Percentiles rank a stretch among this genome's conserved stretches.
phyloP scores from a whole-genome alignment of 2,888 invertebrate genomes.

The Plusia festucae region DNA sequence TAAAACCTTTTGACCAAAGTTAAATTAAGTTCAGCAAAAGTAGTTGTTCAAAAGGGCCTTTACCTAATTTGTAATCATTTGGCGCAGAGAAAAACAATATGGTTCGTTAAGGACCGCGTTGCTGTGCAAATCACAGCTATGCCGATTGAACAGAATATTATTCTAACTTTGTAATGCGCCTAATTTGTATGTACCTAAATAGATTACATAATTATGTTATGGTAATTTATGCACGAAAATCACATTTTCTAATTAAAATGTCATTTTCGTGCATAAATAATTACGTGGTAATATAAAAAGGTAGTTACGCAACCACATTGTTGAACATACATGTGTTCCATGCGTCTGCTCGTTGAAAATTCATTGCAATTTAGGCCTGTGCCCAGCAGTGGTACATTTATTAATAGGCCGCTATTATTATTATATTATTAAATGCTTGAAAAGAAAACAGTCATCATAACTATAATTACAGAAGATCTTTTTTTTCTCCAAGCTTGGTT shows the following conservation, averaged over 20 bases:
- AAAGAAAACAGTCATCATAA: too few species aligned
- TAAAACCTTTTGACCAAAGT: conserved; percentile 41
- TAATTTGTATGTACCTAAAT: background rate
- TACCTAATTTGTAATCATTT: conserved; percentile 52
- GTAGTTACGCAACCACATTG: too few species aligned
- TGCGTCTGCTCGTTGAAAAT: too few species aligned
- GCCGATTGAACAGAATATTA: conserved; percentile 43
- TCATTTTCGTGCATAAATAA: too few species aligned
- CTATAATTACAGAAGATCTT: too few species aligned
- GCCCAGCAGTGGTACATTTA: too few species aligned
- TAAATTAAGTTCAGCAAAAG: conserved; percentile 48
- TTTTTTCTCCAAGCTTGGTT: too few species aligned
- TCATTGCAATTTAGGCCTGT: too few species aligned
- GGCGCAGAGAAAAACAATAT: conserved; percentile 52
- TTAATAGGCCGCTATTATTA: too few species aligned
- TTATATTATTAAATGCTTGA: too few species aligned
- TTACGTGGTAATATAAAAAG: too few species aligned
- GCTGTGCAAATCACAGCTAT: conserved; percentile 42
- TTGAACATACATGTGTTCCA: too few species aligned
- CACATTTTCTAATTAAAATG: background rate
- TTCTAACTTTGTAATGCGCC: conserved; percentile 12
- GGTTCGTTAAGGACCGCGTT: conserved; percentile 49
- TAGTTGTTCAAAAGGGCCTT: conserved; percentile 42
- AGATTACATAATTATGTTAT: background rate
- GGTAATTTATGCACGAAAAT: background rate